Evolutionary conservation across 1,140 invertebrate species (phyloP).

Genomic region (Zaprionus kolodkinae): DNA sequence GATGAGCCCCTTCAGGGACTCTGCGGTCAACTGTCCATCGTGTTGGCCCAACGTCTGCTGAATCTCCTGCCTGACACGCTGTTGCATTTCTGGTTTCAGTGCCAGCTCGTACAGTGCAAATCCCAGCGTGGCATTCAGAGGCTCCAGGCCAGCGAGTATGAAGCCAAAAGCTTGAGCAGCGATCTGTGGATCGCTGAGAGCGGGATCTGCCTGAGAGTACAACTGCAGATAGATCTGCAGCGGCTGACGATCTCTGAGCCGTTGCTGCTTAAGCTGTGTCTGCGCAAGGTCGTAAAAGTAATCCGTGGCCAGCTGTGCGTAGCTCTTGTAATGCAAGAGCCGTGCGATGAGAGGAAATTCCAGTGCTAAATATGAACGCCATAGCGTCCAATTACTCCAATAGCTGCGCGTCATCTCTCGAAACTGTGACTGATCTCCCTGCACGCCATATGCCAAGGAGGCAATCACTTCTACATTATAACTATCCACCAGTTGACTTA

Average conservation of each 20-base stretch:
- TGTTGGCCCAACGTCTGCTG: constrained; percentile 77
- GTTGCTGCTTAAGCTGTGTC: constrained; percentile 60
- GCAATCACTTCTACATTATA: constrained; percentile 69
- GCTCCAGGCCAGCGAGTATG: constrained; percentile 85
- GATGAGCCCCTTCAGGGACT: constrained; percentile 84
- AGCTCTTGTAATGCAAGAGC: constrained; percentile 59
- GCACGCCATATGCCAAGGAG: constrained; percentile 58
- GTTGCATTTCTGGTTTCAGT: constrained; percentile 87
- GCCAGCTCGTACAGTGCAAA: constrained; percentile 87
- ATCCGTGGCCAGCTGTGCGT: constrained; percentile 38
- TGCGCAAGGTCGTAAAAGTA: constrained; percentile 63
- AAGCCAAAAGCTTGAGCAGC: constrained; percentile 77
- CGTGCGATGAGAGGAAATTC: constrained; percentile 67
- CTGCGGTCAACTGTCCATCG: constrained; percentile 79
- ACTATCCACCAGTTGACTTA: constrained; percentile 59
- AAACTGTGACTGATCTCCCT: constrained; percentile 78
- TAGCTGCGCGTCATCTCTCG: constrained; percentile 59
- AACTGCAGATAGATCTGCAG: constrained; percentile 86
- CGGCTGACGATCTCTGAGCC: constrained; percentile 70
- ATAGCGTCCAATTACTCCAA: constrained; percentile 59
- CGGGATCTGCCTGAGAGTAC: constrained; percentile 64
- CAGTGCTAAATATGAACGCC: constrained; percentile 59
- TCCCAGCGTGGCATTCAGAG: constrained; percentile 85
- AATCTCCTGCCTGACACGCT: constrained; percentile 86
- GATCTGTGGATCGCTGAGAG: constrained; percentile 57